Evolutionary conservation across 2,797 vertebrate genomes (phyloP), one percentile per base, ranked within the genome.

Genomic region (Gymnothorax javanicus): DNA sequence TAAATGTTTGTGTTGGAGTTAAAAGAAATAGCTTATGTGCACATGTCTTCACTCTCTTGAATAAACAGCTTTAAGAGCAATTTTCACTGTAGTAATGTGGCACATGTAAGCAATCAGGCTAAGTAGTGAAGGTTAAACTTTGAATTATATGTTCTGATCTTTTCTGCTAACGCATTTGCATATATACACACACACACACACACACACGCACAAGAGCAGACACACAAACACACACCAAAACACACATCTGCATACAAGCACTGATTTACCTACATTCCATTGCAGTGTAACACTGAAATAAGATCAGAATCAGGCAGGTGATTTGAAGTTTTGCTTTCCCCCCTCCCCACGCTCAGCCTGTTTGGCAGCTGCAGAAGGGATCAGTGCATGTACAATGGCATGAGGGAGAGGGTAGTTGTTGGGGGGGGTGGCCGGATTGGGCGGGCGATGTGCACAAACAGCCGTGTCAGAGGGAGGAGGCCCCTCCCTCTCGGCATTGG

Each of bases 401-500:
- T 50, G n/a, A 8, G 43, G 50, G 7, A 20, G 11, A 23, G 15
- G 62, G 62, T 15, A 2, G 33, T 43, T 43, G 33, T 43, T 12
- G 71, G 12, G 73, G 69, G 69, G 69, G 69, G 25, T 3, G 25
- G 62, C 50, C 43, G 27, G 33, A 50, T 79, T 56, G 50, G 75
- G 50, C 0, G 75, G 75, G 75, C 75, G 20, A 52, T 57, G 57
- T 15, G 86, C 56, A 73, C 54, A 73, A 52, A 54, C 43, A 25
- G 62, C 17, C 43, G 71, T 88, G 91, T 90, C 95, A 93, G 92
- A 91, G 89, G 17, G 85, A 89, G 90, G 89, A 79, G 25, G 93
- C 96, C 95, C 96, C 96, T 95, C 95, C 96, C 94, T 93, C 93
- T 94, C 92, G 93, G 87, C 60, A 95, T 94, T 94, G 94, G 91